Conservation (phyloP, 2,797 vertebrate species). For the Notoglanidium macrostoma region DNA sequence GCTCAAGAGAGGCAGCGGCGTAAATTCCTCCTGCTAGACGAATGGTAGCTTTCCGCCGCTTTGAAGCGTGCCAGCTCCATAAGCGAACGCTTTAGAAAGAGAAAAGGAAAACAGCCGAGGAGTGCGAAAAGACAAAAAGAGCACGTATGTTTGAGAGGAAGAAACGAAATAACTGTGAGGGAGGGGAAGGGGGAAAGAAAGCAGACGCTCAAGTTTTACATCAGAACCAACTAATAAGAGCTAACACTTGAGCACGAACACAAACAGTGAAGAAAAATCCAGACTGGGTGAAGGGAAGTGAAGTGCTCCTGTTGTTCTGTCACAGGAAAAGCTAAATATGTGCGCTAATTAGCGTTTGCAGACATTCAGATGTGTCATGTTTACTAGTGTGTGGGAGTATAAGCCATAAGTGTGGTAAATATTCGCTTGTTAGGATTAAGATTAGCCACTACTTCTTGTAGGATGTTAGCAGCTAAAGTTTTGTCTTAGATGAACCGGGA, state of each 20-base stretch:
- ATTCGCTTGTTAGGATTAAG: conserved; percentile 32
- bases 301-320: conserved; percentile 44
- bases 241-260: conserved; percentile 27
- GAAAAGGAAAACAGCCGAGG: conserved; percentile 11
- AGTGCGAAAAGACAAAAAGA: conserved; percentile 55
- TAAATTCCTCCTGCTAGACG: conserved; percentile 76
- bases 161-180: background rate
- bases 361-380: conserved; percentile 28
- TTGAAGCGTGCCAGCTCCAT: conserved; percentile 79
- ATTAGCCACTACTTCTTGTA: conserved; percentile 14
- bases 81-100: conserved; percentile 66
- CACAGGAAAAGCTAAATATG: conserved; percentile 36
- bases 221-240: conserved; percentile 31
- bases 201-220: conserved; percentile 25
- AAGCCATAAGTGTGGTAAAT: conserved; percentile 33
- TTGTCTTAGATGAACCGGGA: background rate
- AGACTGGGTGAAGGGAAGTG: conserved; percentile 14
- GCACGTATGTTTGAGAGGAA: conserved; percentile 47
- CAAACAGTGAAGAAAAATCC: conserved; percentile 16
- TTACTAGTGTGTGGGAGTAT: conserved; percentile 21
- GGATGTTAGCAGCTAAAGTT: background rate
- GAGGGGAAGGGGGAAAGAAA: conserved; percentile 18
- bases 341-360: conserved; percentile 44
- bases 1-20: conserved; percentile 75
- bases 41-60: conserved; percentile 74